Conservation (phyloP, 2,113 vertebrate species). For the Pluvianellus socialis region DNA sequence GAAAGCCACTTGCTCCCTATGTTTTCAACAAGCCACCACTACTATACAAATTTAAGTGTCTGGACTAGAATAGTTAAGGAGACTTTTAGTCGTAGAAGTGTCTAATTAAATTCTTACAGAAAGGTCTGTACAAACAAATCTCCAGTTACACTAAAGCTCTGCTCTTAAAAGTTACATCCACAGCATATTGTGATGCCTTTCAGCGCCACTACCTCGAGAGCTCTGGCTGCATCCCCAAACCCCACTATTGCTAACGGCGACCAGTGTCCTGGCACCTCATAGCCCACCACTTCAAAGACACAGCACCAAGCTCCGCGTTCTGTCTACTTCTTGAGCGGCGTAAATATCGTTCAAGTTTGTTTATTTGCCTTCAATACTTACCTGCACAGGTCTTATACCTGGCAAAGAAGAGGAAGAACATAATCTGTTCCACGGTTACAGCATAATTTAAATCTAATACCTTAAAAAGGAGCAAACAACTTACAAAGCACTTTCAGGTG, state of each 20-base stretch:
- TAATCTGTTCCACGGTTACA: neutral
- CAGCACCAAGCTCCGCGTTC: neutral
- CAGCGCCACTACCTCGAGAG: neutral
- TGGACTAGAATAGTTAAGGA: neutral
- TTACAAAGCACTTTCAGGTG: neutral
- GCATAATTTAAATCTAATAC: neutral
- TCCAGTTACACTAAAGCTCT: neutral
- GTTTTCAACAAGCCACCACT: neutral
- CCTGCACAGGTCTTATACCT: neutral
- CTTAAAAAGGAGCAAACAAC: neutral
- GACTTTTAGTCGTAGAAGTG: neutral
- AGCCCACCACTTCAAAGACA: neutral
- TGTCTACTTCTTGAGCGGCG: too few relatives aligned
- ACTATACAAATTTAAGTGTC: too few relatives aligned
- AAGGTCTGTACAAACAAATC: neutral
- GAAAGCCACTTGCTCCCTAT: neutral
- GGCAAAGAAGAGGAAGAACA: neutral
- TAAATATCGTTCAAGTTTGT: neutral
- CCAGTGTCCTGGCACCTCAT: neutral
- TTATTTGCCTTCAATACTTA: neutral
- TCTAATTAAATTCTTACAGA: too few relatives aligned
- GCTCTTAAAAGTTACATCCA: neutral
- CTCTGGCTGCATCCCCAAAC: neutral
- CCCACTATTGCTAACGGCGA: accelerated
- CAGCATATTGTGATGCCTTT: neutral